These are phyloP conservation scores for Astyanax mexicanus DNA, from an alignment of 2,797 vertebrate genomes.

Conservation along the genomic window DNA sequence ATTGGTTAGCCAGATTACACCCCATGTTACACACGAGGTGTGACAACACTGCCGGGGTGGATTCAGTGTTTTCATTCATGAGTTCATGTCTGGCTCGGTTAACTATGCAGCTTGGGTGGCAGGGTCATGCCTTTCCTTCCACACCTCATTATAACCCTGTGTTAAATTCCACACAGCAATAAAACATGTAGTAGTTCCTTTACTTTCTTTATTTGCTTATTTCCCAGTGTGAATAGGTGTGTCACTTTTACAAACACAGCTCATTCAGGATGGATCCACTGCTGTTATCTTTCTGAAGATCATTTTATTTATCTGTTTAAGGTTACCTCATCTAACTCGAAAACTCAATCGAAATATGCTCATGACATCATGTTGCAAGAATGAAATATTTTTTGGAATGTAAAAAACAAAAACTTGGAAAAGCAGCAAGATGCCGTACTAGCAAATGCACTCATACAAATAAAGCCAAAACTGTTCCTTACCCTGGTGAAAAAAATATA, in stretches of 20 bases:
- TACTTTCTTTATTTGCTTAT: slow-evolving; percentile 2
- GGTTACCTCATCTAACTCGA: background rate
- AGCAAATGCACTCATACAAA: too few species aligned
- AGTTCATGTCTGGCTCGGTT: slow-evolving; percentile 53
- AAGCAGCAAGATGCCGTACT: background rate
- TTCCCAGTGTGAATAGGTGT: slow-evolving; percentile 5
- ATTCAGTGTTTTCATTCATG: slow-evolving; percentile 57
- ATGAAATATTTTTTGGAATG: background rate
- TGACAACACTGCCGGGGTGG: slow-evolving; percentile 46
- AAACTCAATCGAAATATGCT: background rate
- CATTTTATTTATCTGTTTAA: background rate
- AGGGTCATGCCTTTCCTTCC: slow-evolving; percentile 24
- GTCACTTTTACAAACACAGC: background rate
- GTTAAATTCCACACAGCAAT: background rate
- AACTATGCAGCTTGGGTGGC: slow-evolving; percentile 34
- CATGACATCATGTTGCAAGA: background rate
- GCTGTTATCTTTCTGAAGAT: background rate
- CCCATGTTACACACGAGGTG: slow-evolving; percentile 38
- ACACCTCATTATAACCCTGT: slow-evolving; percentile 32
- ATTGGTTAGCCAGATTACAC: slow-evolving; percentile 39
- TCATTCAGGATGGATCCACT: background rate
- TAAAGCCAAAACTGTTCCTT: too few species aligned
- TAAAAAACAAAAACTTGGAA: background rate
- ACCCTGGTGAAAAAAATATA: too few species aligned
- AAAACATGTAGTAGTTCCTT: slow-evolving; percentile 7